Percentiles rank a stretch among this genome's conserved stretches.
Conservation (phyloP, 2,797 vertebrate genomes). For the Poecile montanus region DNA sequence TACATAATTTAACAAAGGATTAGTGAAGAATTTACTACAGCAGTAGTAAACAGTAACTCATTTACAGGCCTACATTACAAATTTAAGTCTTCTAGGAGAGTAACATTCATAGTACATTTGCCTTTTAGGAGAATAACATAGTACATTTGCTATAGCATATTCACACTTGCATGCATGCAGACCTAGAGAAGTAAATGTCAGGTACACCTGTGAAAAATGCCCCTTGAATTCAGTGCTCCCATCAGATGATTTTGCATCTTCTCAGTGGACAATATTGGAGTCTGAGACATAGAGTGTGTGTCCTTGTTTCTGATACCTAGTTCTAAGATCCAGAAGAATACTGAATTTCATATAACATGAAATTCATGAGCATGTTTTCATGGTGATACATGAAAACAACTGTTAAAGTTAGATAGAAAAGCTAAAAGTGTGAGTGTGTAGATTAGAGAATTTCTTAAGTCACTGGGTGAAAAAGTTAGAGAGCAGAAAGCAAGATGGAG, state of each 20-base stretch:
- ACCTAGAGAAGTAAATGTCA: not conserved
- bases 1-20: not conserved
- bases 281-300: too few species aligned
- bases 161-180: fast-evolving
- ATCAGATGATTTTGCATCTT: not conserved
- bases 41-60: not conserved
- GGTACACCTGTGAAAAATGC: not conserved
- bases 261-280: not conserved
- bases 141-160: not conserved
- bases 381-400: too few species aligned
- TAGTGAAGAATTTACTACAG: not conserved
- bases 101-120: not conserved
- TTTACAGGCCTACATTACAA: not conserved
- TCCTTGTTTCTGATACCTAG: too few species aligned
- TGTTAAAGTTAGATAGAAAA: too few species aligned
- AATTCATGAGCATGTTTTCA: too few species aligned
- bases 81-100: not conserved
- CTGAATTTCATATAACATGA: too few species aligned
- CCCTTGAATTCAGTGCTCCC: not conserved
- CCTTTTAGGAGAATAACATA: not conserved
- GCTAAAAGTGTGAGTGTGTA: too few species aligned
- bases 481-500: too few species aligned
- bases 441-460: too few species aligned
- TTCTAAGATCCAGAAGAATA: too few species aligned
- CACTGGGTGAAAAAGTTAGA: too few species aligned